Base-by-base conservation (phyloP, 1,140 invertebrate species). In the Brachionus calyciflorus region DNA sequence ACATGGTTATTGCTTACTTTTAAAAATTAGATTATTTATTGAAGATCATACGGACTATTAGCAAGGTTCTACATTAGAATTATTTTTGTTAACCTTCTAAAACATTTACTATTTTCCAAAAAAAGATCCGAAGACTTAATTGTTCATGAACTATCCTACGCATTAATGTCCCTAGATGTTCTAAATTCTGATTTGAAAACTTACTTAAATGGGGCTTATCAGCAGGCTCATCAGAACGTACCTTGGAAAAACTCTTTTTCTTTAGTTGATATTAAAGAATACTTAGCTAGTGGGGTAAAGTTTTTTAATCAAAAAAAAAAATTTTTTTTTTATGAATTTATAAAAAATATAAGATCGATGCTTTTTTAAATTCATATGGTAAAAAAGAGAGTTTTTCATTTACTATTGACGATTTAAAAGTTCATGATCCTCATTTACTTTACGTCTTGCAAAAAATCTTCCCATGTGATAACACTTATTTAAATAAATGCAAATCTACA, bases 181-280 rank as follows among this genome's bases (percentile, higher is more conserved):
- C 70, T 44, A 77, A 80, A 80, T 21, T 75, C 77, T 3, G 79
- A 78, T 9, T 78, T 78, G 63, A 60, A 78, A 10, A 28, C 26
- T 10, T 24, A 79, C 9, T 76, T 82, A 17, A 26, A 77, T 46
- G 60, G 12, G 26, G 41, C 77, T 7, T 82, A 81, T 48, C 63
- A 78, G 19, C 33, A 51, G 12, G 80, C 80, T 17, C 75, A 65
- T 53, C 46, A 37, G 26, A 78, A 68, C 24, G 79, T 80, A 44
- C 78, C 78, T 28, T 82, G 81, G 81, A 68, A 48, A 7, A 79
- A 80, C 41, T 80, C 80, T 24, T 81, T 81, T 77, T 53, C 80
- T 51, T 76, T 80, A 77, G 77, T 53, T 12, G 78, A 77, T 6
- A 53, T 49, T 0, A 77, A 79, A n/a, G 80, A 80, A 48, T 82